Evolutionary conservation across 2,797 vertebrate genomes (phyloP).

Genomic region (Helarctos malayanus): DNA sequence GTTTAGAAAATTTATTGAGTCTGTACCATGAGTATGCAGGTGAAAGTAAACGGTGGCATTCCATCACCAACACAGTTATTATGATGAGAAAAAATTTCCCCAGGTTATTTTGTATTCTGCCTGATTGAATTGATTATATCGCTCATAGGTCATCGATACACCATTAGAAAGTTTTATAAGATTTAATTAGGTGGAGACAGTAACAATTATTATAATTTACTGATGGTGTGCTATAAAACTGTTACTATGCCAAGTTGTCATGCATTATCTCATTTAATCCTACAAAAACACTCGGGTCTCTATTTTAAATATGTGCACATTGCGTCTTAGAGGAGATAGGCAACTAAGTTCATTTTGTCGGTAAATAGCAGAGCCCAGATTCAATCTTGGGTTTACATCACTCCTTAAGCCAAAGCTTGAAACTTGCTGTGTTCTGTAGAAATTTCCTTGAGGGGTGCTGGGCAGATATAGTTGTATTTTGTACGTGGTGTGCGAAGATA

Average conservation of each 20-base stretch:
- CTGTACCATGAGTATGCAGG: not conserved
- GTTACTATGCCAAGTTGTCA: not conserved
- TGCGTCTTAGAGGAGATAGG: not conserved
- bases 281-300: not conserved
- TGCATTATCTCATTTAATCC: not conserved
- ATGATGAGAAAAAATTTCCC: slow-evolving; percentile 24
- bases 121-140: slow-evolving; percentile 16
- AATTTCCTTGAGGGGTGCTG: not conserved
- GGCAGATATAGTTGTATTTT: not conserved
- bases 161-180: not conserved
- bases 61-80: not conserved
- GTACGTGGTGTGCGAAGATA: not conserved
- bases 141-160: not conserved
- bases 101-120: slow-evolving; percentile 39
- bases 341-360: not conserved
- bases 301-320: not conserved
- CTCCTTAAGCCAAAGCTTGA: not conserved
- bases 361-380: not conserved
- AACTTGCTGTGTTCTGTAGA: not conserved
- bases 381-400: not conserved
- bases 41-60: not conserved
- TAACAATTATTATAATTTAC: slow-evolving; percentile 13
- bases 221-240: not conserved
- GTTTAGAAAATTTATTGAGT: slow-evolving; percentile 40
- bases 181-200: slow-evolving; percentile 12